Evolutionary conservation across 2,888 invertebrate species (phyloP), one percentile per base, ranked within the genome.

Genomic region (Eupithecia subfuscata): DNA sequence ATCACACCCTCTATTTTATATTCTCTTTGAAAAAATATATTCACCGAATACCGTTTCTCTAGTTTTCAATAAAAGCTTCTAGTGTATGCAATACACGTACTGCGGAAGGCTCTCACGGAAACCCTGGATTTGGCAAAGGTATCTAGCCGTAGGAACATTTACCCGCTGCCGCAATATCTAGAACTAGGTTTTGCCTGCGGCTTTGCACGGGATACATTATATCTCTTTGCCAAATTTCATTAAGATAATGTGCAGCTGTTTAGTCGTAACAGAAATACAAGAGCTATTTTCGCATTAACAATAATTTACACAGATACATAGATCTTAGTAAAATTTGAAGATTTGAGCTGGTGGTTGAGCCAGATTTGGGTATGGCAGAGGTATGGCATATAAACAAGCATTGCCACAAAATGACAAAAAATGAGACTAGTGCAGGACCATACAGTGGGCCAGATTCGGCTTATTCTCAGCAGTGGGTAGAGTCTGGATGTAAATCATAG

Each of bases 81-180:
- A 34, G 64, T 64, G 18, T 30, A 64, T 64, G 34, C 64, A 34
- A 18, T 9, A 34, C 64, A 34, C 64, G 64, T 18, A 18, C 34
- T 30, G 64, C 34, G 34, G 16, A 64, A 60, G 34, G 34, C 64
- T 64, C 18, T 34, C 22, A 18, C 34, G 64, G 64, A 64, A 64
- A 34, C 64, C 64, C 30, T 34, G 34, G 64, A 64, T 64, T 64
- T 64, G 64, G 64, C 64, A 64, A 64, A 60, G 64, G 64, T 64
- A 64, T 16, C 30, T 8, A 63, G 14, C 16, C 16, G 18, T 64
- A 18, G 9, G 34, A 34, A 34, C 34, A 64, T 64, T 64, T 64
- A 18, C 34, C 34, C 30, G 64, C 9, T 3, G 34, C 64, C 34
- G 64, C 64, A 64, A 64, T 60, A 60, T 25, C 25, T 60, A 60